Evolutionary conservation across 2,888 invertebrate species (phyloP).

Genomic region (Hyles lineata): DNA sequence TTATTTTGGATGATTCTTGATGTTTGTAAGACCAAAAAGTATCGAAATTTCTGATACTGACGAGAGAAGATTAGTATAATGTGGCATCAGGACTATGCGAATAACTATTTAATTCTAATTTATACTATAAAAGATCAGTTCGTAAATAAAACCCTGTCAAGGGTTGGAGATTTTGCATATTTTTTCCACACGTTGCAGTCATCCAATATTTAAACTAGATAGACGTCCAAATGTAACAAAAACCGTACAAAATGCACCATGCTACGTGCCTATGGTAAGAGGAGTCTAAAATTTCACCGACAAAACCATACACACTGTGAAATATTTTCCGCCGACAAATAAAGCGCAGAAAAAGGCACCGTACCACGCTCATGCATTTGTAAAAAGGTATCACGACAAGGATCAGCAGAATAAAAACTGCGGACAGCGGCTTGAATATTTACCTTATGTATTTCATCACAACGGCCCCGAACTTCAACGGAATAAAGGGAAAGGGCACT

Average conservation of each 20-base stretch:
- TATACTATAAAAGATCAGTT: too few relatives aligned
- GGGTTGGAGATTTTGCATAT: neutral
- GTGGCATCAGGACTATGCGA: too few relatives aligned
- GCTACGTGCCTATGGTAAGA: slow-evolving; percentile 4
- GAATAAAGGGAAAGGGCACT: slow-evolving; percentile 78
- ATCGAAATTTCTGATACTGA: too few relatives aligned
- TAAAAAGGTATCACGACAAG: slow-evolving; percentile 52
- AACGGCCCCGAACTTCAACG: slow-evolving; percentile 57
- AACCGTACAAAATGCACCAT: neutral
- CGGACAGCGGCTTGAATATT: slow-evolving; percentile 49
- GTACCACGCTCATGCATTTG: slow-evolving; percentile 53
- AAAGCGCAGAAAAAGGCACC: slow-evolving; percentile 40
- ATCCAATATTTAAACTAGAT: neutral
- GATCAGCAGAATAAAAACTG: slow-evolving; percentile 56
- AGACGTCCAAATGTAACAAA: neutral
- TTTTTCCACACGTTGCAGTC: neutral
- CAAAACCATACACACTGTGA: slow-evolving; percentile 24
- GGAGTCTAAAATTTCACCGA: slow-evolving; percentile 17
- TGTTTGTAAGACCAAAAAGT: too few relatives aligned
- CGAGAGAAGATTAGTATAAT: too few relatives aligned
- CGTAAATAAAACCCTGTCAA: neutral
- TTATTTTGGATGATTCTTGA: too few relatives aligned
- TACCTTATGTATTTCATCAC: slow-evolving; percentile 55
- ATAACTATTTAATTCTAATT: too few relatives aligned
- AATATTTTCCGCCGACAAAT: slow-evolving; percentile 26